phyloP scores from a whole-genome alignment of 2,797 vertebrate genomes.

The Phataginus tricuspis region DNA sequence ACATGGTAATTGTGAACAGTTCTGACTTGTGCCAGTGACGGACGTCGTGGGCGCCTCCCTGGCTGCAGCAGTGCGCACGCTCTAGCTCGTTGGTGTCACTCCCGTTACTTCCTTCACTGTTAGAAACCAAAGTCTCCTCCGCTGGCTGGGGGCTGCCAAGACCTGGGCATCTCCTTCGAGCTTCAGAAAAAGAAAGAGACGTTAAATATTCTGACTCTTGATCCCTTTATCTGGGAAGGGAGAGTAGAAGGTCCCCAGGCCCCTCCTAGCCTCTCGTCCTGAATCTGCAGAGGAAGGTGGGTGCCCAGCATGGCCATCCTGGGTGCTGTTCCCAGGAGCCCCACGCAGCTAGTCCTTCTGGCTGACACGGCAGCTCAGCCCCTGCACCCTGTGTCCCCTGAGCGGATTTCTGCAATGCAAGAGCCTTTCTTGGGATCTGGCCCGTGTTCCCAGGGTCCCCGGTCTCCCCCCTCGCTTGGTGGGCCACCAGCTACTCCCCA shows the following conservation, averaged over 20 bases:
- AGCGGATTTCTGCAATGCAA: conserved; percentile 38
- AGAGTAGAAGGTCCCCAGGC: conserved; percentile 39
- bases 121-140: conserved; percentile 79
- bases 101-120: conserved; percentile 44
- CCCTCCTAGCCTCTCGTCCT: conserved; percentile 46
- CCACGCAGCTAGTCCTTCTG: neutral
- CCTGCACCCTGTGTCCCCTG: neutral
- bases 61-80: conserved; percentile 67
- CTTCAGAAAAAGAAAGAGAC: conserved; percentile 66
- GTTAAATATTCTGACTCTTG: conserved; percentile 51
- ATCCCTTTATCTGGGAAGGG: conserved; percentile 68
- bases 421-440: conserved; percentile 7
- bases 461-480: neutral
- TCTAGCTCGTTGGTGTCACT: conserved; percentile 80
- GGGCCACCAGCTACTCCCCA: neutral
- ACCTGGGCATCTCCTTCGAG: conserved; percentile 65
- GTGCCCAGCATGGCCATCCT: conserved; percentile 75
- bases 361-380: conserved; percentile 35
- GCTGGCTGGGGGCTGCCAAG: conserved; percentile 73
- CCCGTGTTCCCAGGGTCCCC: neutral
- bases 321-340: conserved; percentile 34
- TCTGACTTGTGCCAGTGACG: conserved; percentile 80
- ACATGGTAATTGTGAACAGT: conserved; percentile 82
- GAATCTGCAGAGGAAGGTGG: conserved; percentile 81
- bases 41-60: conserved; percentile 67